A percentile compares a stretch with the other conserved stretches of the same genome.
These are phyloP conservation scores for Nycticryphes semicollaris DNA, from an alignment of 2,113 vertebrate genomes.

Conservation along the genomic window DNA sequence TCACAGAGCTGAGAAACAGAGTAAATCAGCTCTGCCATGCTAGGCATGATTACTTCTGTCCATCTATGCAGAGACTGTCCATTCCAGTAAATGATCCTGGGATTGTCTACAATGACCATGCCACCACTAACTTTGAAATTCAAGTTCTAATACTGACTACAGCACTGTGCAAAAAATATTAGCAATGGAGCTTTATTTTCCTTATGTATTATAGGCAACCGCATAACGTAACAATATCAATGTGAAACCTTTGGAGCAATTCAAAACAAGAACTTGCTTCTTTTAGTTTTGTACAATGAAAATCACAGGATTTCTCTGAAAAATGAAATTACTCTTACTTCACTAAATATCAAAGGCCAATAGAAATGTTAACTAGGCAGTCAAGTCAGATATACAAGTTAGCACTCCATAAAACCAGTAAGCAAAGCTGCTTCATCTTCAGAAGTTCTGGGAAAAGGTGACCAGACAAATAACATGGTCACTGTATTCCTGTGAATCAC, in stretches of 20 bases:
- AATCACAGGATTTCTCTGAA: neutral
- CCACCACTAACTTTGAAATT: neutral
- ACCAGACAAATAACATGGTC: neutral
- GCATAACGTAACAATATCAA: rapidly evolving
- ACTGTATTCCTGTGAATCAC: neutral
- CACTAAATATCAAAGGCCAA: neutral
- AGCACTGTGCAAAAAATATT: neutral
- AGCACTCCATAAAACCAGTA: neutral
- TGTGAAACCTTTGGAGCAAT: neutral
- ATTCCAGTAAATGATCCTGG: neutral
- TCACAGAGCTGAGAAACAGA: neutral
- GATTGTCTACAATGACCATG: neutral
- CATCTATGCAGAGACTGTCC: neutral
- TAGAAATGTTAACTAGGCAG: neutral
- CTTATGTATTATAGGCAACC: neutral
- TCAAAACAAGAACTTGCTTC: neutral
- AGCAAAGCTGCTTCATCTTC: neutral
- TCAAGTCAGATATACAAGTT: neutral
- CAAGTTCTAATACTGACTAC: neutral
- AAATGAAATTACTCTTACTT: neutral
- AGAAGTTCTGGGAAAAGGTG: neutral
- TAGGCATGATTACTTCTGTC: neutral
- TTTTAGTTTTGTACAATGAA: neutral
- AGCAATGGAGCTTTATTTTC: neutral
- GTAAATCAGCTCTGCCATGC: neutral